Conservation (phyloP, 92 coral and sea anemone species). For the Parazoanthus swiftii region DNA sequence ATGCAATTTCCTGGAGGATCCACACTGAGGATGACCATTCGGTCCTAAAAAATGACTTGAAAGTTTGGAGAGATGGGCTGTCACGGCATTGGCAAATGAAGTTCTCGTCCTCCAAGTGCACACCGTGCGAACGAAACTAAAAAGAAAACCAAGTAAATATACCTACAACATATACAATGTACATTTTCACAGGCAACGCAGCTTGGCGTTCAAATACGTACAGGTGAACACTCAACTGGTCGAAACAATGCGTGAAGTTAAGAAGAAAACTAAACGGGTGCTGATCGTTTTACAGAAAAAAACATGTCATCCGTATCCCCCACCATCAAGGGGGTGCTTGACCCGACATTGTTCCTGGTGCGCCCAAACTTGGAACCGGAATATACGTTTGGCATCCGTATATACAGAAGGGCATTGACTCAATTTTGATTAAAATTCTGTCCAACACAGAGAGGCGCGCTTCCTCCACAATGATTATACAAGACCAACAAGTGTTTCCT, state of each 20-base stretch:
- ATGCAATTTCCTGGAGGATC: no score
- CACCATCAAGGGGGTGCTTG: conserved; percentile 23
- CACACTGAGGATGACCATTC: no score
- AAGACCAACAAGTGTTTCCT: not conserved
- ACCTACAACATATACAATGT: conserved; percentile 12
- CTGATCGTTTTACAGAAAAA: conserved; percentile 17
- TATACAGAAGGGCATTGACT: conserved; percentile 8
- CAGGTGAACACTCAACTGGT: conserved; percentile 8
- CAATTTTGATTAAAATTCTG: not conserved
- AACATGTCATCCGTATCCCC: not conserved
- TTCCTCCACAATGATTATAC: conserved; percentile 11
- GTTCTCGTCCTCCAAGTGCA: no score
- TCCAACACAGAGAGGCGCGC: not conserved
- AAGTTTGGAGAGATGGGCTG: no score
- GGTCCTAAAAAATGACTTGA: no score
- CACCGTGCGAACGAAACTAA: no score
- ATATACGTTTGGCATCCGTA: not conserved
- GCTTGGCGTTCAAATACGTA: not conserved
- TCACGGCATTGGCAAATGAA: no score
- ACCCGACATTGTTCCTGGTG: conserved; percentile 26
- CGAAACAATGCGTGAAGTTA: conserved; percentile 14
- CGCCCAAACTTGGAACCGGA: conserved; percentile 18
- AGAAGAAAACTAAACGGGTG: conserved; percentile 50
- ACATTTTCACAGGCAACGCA: conserved; percentile 32
- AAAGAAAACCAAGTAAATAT: conserved; percentile 1